Base-by-base conservation (phyloP, 1,140 invertebrate genomes). In the Tetramorium alpestre region DNA sequence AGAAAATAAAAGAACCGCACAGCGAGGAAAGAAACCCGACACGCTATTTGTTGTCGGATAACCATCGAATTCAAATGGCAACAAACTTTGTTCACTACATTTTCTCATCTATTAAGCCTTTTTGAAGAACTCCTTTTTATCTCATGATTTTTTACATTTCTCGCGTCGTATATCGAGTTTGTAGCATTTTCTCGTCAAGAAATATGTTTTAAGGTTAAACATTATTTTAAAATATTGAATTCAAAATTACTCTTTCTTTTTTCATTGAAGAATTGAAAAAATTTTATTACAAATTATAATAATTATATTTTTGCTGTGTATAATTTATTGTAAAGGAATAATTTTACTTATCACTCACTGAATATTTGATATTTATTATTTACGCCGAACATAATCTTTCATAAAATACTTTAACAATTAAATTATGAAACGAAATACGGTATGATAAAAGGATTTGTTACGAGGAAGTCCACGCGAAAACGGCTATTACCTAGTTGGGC, bases 11-110 rank as follows among this genome's bases (percentile, higher is more conserved):
- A 84, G 18, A 75, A 10, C 47, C 28, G 5, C 41, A n/a, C 33
- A 18, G 22, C 11, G 38, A n/a, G 22, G 18, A 70, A 69, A 41
- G 49, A 56, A 81, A 41, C 33, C 33, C 49, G 38, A 33, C 33
- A 41, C 33, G 80, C 67, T 58, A 73, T 82, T 82, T 73, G 80
- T 82, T 82, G 80, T 33, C 67, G 54, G 47, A 28, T 56, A 82
- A 72, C 65, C 73, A 60, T 82, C 80, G 80, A 73, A 82, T 73
- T 58, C 54, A 73, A 67, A 73, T 65, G 25, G 25, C 25, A 56
- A 75, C 11, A 13, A 44, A 60, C 41, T 72, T 72, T 10, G 25
- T 73, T 82, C 8, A 47, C 67, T 11, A 28, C 41, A n/a, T 70
- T 82, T 58, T 73, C 80, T 38, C 69, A 60, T 84, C 51, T 49